These are phyloP conservation scores for Scelioninae gen. 2 DNA, from an alignment of 2,888 invertebrate species.

Conservation along the genomic window DNA sequence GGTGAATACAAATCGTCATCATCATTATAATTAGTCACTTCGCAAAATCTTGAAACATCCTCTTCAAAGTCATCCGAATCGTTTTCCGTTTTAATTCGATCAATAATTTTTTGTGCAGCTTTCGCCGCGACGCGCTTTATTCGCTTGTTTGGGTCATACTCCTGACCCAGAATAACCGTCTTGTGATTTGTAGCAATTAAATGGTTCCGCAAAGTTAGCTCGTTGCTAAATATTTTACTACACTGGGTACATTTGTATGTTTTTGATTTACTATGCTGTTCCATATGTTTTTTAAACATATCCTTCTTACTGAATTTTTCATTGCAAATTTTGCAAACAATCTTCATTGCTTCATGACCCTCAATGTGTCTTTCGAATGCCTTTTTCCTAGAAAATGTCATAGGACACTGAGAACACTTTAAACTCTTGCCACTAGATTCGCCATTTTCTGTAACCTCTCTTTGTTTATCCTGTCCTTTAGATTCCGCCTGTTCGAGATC, in stretches of 20 bases:
- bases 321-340: constrained; percentile 68
- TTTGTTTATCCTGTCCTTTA: neutral
- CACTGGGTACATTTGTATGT: constrained; percentile 71
- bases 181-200: constrained; percentile 73
- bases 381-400: constrained; percentile 64
- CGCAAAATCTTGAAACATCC: constrained; percentile 20
- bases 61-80: constrained; percentile 67
- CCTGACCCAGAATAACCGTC: constrained; percentile 70
- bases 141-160: constrained; percentile 73
- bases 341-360: constrained; percentile 62
- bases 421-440: constrained; percentile 51
- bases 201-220: constrained; percentile 73
- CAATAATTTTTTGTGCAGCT: constrained; percentile 73
- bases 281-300: constrained; percentile 67
- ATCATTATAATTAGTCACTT: constrained; percentile 57
- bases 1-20: constrained; percentile 54
- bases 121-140: constrained; percentile 73
- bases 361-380: constrained; percentile 64
- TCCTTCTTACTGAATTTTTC: constrained; percentile 68
- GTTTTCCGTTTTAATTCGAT: constrained; percentile 72
- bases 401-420: constrained; percentile 65
- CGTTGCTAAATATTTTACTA: constrained; percentile 71
- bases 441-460: constrained; percentile 17
- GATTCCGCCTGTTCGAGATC: constrained; percentile 6
- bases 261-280: constrained; percentile 66